A percentile compares a stretch with the other conserved stretches of the same genome.
Evolutionary conservation across 2,113 vertebrate genomes (phyloP).

Genomic region (Dasypus novemcinctus): DNA sequence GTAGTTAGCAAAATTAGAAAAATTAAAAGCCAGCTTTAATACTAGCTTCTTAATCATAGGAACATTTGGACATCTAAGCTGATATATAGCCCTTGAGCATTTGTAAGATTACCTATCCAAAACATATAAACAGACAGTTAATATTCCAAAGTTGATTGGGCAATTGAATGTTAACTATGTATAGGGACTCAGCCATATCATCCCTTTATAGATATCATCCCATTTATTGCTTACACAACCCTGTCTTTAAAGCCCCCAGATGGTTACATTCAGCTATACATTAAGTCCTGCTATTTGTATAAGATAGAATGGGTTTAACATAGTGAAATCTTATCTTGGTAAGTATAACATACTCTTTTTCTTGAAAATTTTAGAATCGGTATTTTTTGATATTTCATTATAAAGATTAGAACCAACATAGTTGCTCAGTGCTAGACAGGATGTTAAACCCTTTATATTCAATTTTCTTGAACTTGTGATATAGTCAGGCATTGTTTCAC

Average conservation of each 20-base stretch:
- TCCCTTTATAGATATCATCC: not conserved
- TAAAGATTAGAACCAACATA: not conserved
- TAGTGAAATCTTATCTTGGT: conserved; percentile 17
- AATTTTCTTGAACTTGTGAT: not conserved
- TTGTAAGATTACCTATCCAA: not conserved
- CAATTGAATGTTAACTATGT: not conserved
- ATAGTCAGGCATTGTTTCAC: not conserved
- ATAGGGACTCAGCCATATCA: not conserved
- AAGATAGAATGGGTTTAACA: not conserved
- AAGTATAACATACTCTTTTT: not conserved
- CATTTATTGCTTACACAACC: not conserved
- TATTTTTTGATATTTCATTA: not conserved
- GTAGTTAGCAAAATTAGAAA: not conserved
- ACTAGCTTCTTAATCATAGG: not conserved
- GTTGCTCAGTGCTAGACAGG: not conserved
- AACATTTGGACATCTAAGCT: not conserved
- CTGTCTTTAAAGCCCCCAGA: not conserved
- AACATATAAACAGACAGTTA: not conserved
- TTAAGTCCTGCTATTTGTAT: not conserved
- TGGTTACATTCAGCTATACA: not conserved
- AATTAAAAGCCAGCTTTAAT: not conserved
- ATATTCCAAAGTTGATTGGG: not conserved
- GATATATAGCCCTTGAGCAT: not conserved
- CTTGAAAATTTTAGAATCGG: conserved; percentile 38
- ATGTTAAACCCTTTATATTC: not conserved